phyloP scores from a whole-genome alignment of 2,797 vertebrate genomes.

The Nannoperca obscura region DNA sequence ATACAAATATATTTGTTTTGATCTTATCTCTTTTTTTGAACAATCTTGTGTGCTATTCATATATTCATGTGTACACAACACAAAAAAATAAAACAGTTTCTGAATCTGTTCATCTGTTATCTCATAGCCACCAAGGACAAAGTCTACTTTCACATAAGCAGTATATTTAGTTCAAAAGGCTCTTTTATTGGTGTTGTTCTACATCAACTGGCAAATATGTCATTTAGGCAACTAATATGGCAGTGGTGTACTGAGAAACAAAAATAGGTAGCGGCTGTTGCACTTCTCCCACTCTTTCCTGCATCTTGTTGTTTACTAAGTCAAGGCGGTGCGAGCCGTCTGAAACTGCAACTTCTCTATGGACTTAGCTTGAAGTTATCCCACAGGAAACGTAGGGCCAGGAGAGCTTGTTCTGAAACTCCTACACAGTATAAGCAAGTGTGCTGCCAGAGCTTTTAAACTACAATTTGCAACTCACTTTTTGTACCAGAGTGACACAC shows the following conservation, averaged over 20 bases:
- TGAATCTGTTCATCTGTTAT: conserved; percentile 62
- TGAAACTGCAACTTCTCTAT: conserved; percentile 30
- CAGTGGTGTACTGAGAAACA: conserved; percentile 42
- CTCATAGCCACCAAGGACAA: conserved; percentile 66
- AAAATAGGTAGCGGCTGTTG: conserved; percentile 51
- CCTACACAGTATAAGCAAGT: conserved; percentile 12
- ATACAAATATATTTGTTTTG: conserved; percentile 75
- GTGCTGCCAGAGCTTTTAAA: conserved; percentile 38
- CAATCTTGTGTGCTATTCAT: conserved; percentile 66
- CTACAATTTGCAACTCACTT: conserved; percentile 22
- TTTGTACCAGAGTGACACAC: conserved; percentile 1
- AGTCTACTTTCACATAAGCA: conserved; percentile 59
- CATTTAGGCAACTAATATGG: conserved; percentile 64
- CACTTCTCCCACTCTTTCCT: conserved; percentile 53
- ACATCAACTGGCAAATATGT: conserved; percentile 67
- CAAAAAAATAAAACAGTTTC: conserved; percentile 32
- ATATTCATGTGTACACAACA: conserved; percentile 39
- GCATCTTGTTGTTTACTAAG: conserved; percentile 55
- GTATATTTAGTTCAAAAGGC: conserved; percentile 64
- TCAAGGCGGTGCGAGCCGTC: conserved; percentile 42
- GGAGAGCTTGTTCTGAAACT: conserved; percentile 36
- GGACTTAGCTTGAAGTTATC: conserved; percentile 36
- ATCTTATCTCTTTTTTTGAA: conserved; percentile 58
- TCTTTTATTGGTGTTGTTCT: conserved; percentile 56
- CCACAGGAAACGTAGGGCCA: conserved; percentile 4